Conservation (phyloP, 2,888 invertebrate species). For the Drosophila cracens region DNA sequence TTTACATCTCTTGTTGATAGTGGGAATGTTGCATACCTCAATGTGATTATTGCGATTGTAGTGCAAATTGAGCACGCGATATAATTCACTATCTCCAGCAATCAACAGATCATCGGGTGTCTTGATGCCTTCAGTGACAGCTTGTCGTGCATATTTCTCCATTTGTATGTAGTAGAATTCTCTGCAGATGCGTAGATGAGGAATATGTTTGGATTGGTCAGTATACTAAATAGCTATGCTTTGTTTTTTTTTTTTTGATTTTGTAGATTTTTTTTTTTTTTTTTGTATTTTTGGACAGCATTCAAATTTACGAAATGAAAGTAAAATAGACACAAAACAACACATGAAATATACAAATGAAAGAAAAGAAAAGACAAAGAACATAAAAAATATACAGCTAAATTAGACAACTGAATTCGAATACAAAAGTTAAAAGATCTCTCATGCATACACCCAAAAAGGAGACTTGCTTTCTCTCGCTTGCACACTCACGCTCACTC, state of each 20-base stretch:
- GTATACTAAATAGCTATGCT: conserved; percentile 63
- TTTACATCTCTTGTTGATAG: conserved; percentile 47
- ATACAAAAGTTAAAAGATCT: conserved; percentile 54
- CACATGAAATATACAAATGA: conserved; percentile 19
- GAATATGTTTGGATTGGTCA: conserved; percentile 76
- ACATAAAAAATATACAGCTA: conserved; percentile 19
- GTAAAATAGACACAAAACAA: conserved; percentile 35
- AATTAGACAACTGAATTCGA: conserved; percentile 58
- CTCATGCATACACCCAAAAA: conserved; percentile 41
- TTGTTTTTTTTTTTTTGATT: conserved; percentile 22
- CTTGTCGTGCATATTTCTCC: conserved; percentile 99
- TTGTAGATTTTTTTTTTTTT: conserved; percentile 12
- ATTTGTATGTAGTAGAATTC: conserved; percentile 99
- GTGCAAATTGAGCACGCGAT: conserved; percentile 98
- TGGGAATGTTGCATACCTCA: conserved; percentile 82
- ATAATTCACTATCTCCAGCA: conserved; percentile 97
- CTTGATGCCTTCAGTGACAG: conserved; percentile 98
- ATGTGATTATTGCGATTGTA: conserved; percentile 95
- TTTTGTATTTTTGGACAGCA: conserved; percentile 54
- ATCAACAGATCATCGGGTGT: conserved; percentile 97
- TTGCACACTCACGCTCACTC: not conserved
- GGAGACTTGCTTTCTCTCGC: conserved; percentile 22
- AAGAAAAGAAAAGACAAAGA: conserved; percentile 18
- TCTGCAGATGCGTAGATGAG: conserved; percentile 88
- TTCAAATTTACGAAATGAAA: conserved; percentile 75